These are phyloP conservation scores for Trididemnum nubilum DNA, from an alignment of 23 tunicate genomes.

Conservation along the genomic window DNA sequence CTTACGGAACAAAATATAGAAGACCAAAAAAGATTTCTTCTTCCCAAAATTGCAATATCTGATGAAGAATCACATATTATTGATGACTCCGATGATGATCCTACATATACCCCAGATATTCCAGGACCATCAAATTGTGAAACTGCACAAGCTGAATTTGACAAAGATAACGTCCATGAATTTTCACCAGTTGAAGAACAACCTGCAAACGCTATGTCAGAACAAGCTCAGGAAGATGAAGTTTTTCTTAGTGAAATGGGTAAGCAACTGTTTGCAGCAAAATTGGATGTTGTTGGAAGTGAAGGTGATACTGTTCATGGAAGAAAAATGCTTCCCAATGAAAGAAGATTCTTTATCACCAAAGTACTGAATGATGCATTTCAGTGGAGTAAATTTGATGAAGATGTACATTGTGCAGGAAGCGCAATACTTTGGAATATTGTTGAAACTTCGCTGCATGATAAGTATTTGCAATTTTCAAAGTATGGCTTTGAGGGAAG, in stretches of 20 bases:
- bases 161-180: neutral
- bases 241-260: neutral
- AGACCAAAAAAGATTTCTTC: neutral
- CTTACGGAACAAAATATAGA: neutral
- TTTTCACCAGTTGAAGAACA: neutral
- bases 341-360: neutral
- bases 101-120: neutral
- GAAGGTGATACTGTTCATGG: neutral
- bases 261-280: slow-evolving; percentile 1
- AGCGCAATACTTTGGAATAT: neutral
- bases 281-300: neutral
- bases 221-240: neutral
- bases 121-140: neutral
- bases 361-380: neutral
- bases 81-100: slow-evolving; percentile 1
- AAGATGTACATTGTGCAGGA: neutral
- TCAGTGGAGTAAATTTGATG: neutral
- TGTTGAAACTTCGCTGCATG: slow-evolving; percentile 1
- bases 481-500: neutral
- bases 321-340: neutral
- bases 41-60: neutral
- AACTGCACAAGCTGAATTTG: neutral
- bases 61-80: neutral
- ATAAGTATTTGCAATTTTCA: neutral
- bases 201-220: neutral